These are phyloP conservation scores for Clarias pachynema DNA, from an alignment of 2,797 vertebrate species.

Conservation along the genomic window DNA sequence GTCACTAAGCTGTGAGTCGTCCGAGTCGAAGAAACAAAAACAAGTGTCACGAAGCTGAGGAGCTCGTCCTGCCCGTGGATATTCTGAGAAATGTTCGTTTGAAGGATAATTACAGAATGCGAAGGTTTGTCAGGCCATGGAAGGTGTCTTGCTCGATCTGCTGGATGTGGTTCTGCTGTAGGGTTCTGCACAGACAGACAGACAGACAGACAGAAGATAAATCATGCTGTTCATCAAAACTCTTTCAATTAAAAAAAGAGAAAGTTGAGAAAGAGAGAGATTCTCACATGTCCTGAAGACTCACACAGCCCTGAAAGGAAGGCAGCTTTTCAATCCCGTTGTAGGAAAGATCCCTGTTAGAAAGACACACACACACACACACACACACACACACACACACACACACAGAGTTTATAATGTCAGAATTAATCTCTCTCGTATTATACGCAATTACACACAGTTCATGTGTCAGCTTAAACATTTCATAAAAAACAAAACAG, in stretches of 20 bases:
- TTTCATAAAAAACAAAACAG: constrained; percentile 19
- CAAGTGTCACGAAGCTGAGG: background rate
- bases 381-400: constrained; percentile 4
- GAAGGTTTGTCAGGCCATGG: constrained; percentile 84
- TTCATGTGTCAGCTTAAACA: background rate
- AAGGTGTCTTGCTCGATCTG: constrained; percentile 87
- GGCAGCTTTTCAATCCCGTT: constrained; percentile 87
- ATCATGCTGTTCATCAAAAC: background rate
- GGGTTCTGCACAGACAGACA: constrained; percentile 76
- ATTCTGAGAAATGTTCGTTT: background rate
- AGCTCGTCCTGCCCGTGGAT: background rate
- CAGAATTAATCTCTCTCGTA: constrained; percentile 7
- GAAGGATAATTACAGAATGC: constrained; percentile 82
- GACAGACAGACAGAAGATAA: background rate
- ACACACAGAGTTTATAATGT: background rate
- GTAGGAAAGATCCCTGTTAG: constrained; percentile 91
- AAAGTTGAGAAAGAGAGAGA: background rate
- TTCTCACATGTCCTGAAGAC: constrained; percentile 95
- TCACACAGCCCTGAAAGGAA: constrained; percentile 85
- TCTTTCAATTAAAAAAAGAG: background rate
- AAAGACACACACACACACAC: constrained; percentile 18
- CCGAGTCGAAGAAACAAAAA: background rate
- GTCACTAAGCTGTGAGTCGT: constrained; percentile 8
- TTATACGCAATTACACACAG: constrained; percentile 28
- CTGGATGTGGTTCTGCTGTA: constrained; percentile 90